phyloP scores from a whole-genome alignment of 2,113 vertebrate species.

The Acanthochromis polyacanthus region DNA sequence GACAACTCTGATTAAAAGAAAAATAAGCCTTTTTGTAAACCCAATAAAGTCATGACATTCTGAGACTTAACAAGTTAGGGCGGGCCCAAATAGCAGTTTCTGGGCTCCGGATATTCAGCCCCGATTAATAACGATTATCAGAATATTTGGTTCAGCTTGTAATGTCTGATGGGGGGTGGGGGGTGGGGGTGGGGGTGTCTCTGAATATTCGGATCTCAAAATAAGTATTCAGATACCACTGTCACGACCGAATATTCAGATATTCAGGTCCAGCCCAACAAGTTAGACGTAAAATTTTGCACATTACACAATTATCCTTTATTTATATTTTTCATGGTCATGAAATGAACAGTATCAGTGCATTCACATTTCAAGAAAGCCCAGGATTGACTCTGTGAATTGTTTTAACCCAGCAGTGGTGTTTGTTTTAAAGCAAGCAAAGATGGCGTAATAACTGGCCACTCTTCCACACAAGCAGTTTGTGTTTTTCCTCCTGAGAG shows the following conservation, averaged over 20 bases:
- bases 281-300: background rate
- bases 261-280: too few relatives aligned
- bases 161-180: too few relatives aligned
- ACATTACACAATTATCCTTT: too few relatives aligned
- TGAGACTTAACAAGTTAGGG: background rate
- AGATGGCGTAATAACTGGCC: background rate
- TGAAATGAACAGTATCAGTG: background rate
- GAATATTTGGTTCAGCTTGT: too few relatives aligned
- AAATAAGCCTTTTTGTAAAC: background rate
- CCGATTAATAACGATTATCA: too few relatives aligned
- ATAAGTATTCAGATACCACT: too few relatives aligned
- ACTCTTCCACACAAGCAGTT: conserved; percentile 3
- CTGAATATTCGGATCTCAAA: too few relatives aligned
- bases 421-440: conserved; percentile 24
- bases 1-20: too few relatives aligned
- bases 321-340: background rate
- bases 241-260: too few relatives aligned
- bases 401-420: background rate
- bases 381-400: background rate
- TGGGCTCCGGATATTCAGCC: too few relatives aligned
- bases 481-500: conserved; percentile 13
- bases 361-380: background rate
- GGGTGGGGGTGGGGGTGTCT: too few relatives aligned
- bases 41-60: background rate
- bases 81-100: too few relatives aligned